Percentiles rank a stretch among this genome's conserved stretches.
Conservation (phyloP, 2,888 invertebrate species). For the Cancer borealis region DNA sequence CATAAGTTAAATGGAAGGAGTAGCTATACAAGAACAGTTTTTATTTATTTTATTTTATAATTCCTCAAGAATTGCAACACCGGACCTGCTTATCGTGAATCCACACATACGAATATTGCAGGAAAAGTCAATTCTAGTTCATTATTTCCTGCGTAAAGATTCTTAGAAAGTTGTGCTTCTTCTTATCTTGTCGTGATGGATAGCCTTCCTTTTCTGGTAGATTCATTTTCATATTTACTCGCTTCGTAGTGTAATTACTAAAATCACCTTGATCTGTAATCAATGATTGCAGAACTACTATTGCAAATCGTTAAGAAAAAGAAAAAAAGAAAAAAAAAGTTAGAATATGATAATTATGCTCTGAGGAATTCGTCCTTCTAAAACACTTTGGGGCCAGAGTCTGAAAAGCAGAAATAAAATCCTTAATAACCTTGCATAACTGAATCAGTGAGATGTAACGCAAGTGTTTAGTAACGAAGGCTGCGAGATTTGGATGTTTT, state of each 20-base stretch:
- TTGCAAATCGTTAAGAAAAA: too few species aligned
- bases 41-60: neutral
- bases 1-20: too few species aligned
- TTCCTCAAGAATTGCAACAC: neutral
- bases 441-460: too few species aligned
- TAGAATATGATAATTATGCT: neutral
- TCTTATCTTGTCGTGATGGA: too few species aligned
- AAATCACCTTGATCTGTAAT: neutral
- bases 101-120: too few species aligned
- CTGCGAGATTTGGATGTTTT: neutral
- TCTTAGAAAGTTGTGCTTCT: too few species aligned
- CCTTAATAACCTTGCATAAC: neutral
- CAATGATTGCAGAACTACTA: neutral
- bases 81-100: neutral
- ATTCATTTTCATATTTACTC: neutral
- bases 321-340: too few species aligned
- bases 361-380: neutral
- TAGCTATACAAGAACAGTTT: too few species aligned
- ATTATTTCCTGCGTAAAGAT: too few species aligned
- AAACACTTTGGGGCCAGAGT: neutral
- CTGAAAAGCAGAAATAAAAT: neutral
- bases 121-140: too few species aligned
- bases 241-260: neutral
- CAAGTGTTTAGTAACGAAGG: too few species aligned
- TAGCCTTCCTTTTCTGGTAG: too few species aligned